Base-by-base conservation (phyloP, 1,140 invertebrate genomes). In the Achatina immaculata region DNA sequence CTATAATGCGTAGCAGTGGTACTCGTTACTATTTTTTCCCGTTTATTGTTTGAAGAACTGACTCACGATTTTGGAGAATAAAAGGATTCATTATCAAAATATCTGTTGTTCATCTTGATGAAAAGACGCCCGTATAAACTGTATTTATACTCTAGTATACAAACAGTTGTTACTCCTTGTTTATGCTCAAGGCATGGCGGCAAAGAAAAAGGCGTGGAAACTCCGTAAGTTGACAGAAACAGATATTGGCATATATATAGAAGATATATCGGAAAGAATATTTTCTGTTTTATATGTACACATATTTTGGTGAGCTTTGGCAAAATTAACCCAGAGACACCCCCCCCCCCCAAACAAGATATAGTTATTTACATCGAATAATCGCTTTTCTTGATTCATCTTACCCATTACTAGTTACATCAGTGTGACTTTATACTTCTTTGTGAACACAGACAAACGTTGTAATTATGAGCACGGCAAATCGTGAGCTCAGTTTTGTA, bases 201-300 rank as follows among this genome's bases (percentile, higher is more conserved):
- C 86, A 76, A 92, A 92, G 68, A 94, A 94, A 83, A 81, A 91
- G 83, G 86, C 90, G 77, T 92, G 91, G 91, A 91, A 91, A 86
- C 88, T 92, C 42, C 90, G 91, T 92, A 88, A 91, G 91, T 90
- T 77, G 65, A 65, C 11, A 24, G 14, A 31, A 68, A 31, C 19
- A 16, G 31, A 68, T 34, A 68, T 21, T 31, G 31, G 31, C 31
- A 68, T 31, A 14, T 11, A 21, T 21, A 14, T 31, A 11, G 16
- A n/a, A n/a, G n/a, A n/a, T n/a, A n/a, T n/a, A n/a, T n/a, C n/a
- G n/a, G n/a, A n/a, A n/a, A n/a, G n/a, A n/a, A n/a, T n/a, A n/a
- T n/a, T n/a, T n/a, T n/a, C n/a, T n/a, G n/a, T n/a, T n/a, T n/a
- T n/a, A n/a, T n/a, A n/a, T n/a, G n/a, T n/a, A n/a, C n/a, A n/a